Conservation (phyloP, 2,113 vertebrate genomes). For the Coryphaenoides rupestris region DNA sequence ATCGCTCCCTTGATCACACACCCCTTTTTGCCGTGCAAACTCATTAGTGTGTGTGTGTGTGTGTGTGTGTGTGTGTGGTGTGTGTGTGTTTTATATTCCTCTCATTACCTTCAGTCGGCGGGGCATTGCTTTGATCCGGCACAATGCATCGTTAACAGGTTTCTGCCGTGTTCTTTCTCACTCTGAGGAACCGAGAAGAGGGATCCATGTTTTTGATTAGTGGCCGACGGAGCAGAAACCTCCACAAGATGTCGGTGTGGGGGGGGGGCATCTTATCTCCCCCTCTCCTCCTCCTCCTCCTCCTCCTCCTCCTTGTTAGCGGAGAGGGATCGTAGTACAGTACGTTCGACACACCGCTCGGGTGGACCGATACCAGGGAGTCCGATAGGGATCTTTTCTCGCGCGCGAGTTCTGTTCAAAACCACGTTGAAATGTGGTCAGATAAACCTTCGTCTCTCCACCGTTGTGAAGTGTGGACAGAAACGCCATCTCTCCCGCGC, state of each 20-base stretch:
- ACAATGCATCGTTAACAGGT: constrained; percentile 24
- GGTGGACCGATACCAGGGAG: not conserved
- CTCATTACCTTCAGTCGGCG: constrained; percentile 38
- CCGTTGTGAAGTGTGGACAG: constrained; percentile 13
- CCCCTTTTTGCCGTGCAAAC: constrained; percentile 31
- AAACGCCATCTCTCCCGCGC: constrained; percentile 33
- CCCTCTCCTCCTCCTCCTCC: constrained; percentile 22
- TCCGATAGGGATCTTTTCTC: constrained; percentile 2
- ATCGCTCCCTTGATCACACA: not conserved
- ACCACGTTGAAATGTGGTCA: constrained; percentile 22
- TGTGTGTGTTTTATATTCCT: not conserved
- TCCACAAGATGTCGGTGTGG: constrained; percentile 22
- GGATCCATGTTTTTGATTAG: constrained; percentile 42
- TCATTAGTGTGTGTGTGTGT: constrained; percentile 20
- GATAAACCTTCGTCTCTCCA: constrained; percentile 14
- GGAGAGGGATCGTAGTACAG: constrained; percentile 1
- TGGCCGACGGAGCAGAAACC: constrained; percentile 29
- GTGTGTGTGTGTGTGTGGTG: no score
- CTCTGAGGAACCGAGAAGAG: constrained; percentile 20
- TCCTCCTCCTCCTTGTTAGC: constrained; percentile 45
- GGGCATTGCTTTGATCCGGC: constrained; percentile 35
- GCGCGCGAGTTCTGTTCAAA: constrained; percentile 36
- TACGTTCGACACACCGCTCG: constrained; percentile 1
- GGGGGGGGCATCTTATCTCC: not conserved
- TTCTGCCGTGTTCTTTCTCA: constrained; percentile 1